A percentile compares a stretch with the other conserved stretches of the same genome.
Conservation (phyloP, 2,113 vertebrate species). For the Dasyornis broadbenti region DNA sequence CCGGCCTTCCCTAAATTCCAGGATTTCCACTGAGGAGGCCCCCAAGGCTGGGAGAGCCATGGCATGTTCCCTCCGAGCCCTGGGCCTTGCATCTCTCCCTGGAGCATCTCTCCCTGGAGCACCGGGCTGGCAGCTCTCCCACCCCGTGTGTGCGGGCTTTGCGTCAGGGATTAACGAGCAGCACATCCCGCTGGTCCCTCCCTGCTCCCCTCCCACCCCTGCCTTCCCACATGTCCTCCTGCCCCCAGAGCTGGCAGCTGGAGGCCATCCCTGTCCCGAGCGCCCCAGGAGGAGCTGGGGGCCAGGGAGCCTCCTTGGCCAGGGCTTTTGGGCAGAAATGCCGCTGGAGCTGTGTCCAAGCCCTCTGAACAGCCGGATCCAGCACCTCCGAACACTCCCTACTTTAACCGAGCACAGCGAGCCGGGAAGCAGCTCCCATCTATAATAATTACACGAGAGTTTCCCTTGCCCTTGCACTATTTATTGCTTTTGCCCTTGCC, state of each 20-base stretch:
- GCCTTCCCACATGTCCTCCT: not conserved
- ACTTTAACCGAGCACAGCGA: not conserved
- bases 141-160: not conserved
- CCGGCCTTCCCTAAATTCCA: not conserved
- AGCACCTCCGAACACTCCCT: not conserved
- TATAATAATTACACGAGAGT: not conserved
- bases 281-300: not conserved
- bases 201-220: not conserved
- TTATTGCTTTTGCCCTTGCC: constrained; percentile 10
- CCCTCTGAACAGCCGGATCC: not conserved
- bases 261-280: not conserved
- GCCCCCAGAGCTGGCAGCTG: not conserved
- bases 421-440: not conserved
- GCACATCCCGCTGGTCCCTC: not conserved
- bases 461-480: not conserved
- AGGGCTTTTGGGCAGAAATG: not conserved
- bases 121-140: not conserved
- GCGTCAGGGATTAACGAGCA: not conserved
- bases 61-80: not conserved
- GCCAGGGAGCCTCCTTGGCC: no score
- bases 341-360: not conserved
- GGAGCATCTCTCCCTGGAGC: not conserved
- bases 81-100: not conserved
- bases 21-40: not conserved
- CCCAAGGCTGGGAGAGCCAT: accelerated